These are phyloP conservation scores for Cetonia aurata DNA, from an alignment of 2,888 invertebrate genomes.

Conservation along the genomic window DNA sequence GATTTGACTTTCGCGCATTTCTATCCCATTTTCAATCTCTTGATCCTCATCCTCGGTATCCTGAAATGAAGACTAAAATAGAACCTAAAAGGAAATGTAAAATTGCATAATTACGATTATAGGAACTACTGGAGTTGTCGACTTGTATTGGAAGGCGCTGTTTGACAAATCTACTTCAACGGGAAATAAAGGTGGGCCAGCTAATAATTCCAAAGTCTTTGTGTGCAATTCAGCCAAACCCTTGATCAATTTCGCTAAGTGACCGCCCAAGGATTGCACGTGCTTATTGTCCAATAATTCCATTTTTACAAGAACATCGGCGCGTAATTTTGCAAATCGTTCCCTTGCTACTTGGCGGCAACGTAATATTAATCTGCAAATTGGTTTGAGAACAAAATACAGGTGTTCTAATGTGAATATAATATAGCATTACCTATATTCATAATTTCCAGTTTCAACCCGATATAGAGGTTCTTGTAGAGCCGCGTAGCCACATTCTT, in stretches of 20 bases:
- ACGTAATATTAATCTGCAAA: conserved; percentile 84
- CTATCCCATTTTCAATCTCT: conserved; percentile 64
- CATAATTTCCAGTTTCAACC: conserved; percentile 99
- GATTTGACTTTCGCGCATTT: conserved; percentile 57
- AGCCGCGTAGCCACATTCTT: conserved; percentile 93
- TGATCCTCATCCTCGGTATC: conserved; percentile 72
- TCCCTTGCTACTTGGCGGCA: conserved; percentile 95
- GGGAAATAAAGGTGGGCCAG: conserved; percentile 87
- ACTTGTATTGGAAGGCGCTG: conserved; percentile 92
- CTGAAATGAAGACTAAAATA: conserved; percentile 49
- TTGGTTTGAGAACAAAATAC: conserved; percentile 35
- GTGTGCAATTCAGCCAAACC: conserved; percentile 76
- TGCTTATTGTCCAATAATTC: conserved; percentile 98
- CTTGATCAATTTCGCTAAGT: conserved; percentile 85
- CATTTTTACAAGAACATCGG: conserved; percentile 96
- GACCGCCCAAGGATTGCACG: conserved; percentile 93
- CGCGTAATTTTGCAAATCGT: conserved; percentile 85
- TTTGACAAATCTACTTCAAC: conserved; percentile 96
- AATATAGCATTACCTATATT: conserved; percentile 78
- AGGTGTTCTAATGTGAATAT: neutral
- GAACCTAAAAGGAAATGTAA: neutral
- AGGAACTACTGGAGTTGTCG: conserved; percentile 68
- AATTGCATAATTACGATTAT: conserved; percentile 52
- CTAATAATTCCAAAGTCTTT: conserved; percentile 82
- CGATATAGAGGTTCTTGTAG: conserved; percentile 96